phyloP scores from a whole-genome alignment of 1,140 invertebrate genomes.

The Drosophila trapezifrons region DNA sequence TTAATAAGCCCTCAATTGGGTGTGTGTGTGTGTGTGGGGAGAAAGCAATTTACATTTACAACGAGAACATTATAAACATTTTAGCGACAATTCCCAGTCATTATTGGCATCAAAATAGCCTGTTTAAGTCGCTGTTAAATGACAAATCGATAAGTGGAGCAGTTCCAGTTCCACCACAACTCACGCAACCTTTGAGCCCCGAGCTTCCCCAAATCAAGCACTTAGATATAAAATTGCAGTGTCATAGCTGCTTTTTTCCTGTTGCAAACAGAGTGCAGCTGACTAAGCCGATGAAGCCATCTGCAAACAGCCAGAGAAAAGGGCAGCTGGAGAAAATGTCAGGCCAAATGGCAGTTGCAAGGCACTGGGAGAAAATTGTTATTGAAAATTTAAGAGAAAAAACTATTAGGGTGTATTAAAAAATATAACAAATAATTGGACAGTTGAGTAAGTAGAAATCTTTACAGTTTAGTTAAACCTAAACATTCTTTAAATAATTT shows the following conservation, averaged over 20 bases:
- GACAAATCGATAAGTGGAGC: slow-evolving; percentile 55
- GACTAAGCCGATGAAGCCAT: slow-evolving; percentile 52
- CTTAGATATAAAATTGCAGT: slow-evolving; percentile 15
- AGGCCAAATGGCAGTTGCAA: slow-evolving; percentile 32
- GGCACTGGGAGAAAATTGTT: slow-evolving; percentile 2
- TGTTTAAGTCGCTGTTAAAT: slow-evolving; percentile 34
- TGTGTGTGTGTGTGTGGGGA: slow-evolving; percentile 9
- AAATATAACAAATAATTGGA: not conserved
- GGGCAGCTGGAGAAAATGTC: slow-evolving; percentile 12
- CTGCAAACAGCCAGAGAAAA: slow-evolving; percentile 13
- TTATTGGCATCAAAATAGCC: slow-evolving; percentile 58
- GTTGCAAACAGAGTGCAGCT: slow-evolving; percentile 31
- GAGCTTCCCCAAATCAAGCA: slow-evolving; percentile 22
- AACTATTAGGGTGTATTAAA: no score
- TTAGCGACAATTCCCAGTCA: slow-evolving; percentile 59
- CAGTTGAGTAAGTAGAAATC: not conserved
- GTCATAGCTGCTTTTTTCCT: slow-evolving; percentile 1
- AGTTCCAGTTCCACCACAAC: slow-evolving; percentile 6
- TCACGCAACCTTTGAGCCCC: slow-evolving; percentile 8
- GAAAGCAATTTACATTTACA: slow-evolving; percentile 61
- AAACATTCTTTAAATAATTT: no score
- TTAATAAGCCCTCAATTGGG: slow-evolving; percentile 33
- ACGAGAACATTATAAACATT: slow-evolving; percentile 62
- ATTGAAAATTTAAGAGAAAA: not conserved
- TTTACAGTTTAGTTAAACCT: no score